These are phyloP conservation scores for Athripsodes cinereus DNA, from an alignment of 2,888 invertebrate genomes.

Conservation along the genomic window DNA sequence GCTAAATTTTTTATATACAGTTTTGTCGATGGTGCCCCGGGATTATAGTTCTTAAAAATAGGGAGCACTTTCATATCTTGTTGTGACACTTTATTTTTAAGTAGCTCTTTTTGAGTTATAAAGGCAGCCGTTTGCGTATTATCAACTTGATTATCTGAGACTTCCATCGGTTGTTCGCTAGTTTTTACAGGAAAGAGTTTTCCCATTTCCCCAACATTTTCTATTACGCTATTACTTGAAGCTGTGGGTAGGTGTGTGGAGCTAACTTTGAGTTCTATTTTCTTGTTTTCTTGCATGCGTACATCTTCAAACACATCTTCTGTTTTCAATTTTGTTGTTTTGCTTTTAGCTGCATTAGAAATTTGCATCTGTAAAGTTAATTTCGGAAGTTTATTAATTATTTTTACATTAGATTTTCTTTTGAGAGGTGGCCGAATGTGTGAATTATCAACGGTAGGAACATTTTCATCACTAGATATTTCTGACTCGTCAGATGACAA, in stretches of 20 bases:
- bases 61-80: conserved; percentile 68
- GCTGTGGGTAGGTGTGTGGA: conserved; percentile 40
- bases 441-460: conserved; percentile 30
- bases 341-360: conserved; percentile 26
- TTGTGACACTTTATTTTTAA: conserved; percentile 60
- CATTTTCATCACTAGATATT: conserved; percentile 40
- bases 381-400: conserved; percentile 20
- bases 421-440: conserved; percentile 34
- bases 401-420: conserved; percentile 37
- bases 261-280: conserved; percentile 42
- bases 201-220: conserved; percentile 43
- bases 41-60: conserved; percentile 80
- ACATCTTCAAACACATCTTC: conserved; percentile 43
- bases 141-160: neutral
- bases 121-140: neutral
- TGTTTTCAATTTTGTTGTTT: conserved; percentile 30
- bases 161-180: neutral
- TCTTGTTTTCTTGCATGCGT: conserved; percentile 39
- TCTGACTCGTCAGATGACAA: conserved; percentile 39
- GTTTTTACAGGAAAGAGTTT: conserved; percentile 33
- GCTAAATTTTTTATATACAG: conserved; percentile 90
- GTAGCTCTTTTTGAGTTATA: conserved; percentile 60
- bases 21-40: conserved; percentile 74
- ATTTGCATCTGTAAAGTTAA: conserved; percentile 34
- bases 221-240: conserved; percentile 34